Evolutionary conservation across 2,113 vertebrate species (phyloP).

Genomic region (Mystacornis crossleyi): DNA sequence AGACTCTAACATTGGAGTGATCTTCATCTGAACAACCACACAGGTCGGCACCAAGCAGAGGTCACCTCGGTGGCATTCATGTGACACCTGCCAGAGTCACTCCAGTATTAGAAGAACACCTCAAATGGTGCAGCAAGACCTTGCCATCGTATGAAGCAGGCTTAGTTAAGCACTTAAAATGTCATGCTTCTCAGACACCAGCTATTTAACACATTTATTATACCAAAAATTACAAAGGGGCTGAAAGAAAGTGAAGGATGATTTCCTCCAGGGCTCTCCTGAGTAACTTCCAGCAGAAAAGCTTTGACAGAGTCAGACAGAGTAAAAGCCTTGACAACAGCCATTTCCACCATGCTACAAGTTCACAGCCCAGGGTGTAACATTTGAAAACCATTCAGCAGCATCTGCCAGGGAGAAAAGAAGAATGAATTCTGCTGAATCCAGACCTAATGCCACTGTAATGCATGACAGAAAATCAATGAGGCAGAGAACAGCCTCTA

Average conservation of each 20-base stretch:
- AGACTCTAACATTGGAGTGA: not conserved
- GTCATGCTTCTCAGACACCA: not conserved
- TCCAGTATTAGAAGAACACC: not conserved
- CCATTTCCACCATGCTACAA: not conserved
- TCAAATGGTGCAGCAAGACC: not conserved
- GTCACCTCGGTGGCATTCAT: not conserved
- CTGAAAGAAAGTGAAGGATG: constrained; percentile 12
- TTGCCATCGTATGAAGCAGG: not conserved
- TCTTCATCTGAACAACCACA: not conserved
- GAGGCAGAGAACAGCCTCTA: not conserved
- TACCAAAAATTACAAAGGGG: not conserved
- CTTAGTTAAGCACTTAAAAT: not conserved
- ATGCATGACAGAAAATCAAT: fast-evolving
- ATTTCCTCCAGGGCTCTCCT: not conserved
- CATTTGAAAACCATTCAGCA: not conserved
- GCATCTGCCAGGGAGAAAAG: not conserved
- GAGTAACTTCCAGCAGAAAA: not conserved
- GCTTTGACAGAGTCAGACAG: not conserved
- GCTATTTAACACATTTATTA: not conserved
- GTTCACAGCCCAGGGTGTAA: not conserved
- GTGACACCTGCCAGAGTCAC: not conserved
- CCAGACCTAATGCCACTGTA: not conserved
- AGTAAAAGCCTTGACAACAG: not conserved
- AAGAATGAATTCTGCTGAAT: not conserved
- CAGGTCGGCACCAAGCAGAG: not conserved